A percentile compares a stretch with the other conserved stretches of the same genome.
These are phyloP conservation scores for Arge pagana DNA, from an alignment of 2,888 invertebrate species.

Conservation along the genomic window DNA sequence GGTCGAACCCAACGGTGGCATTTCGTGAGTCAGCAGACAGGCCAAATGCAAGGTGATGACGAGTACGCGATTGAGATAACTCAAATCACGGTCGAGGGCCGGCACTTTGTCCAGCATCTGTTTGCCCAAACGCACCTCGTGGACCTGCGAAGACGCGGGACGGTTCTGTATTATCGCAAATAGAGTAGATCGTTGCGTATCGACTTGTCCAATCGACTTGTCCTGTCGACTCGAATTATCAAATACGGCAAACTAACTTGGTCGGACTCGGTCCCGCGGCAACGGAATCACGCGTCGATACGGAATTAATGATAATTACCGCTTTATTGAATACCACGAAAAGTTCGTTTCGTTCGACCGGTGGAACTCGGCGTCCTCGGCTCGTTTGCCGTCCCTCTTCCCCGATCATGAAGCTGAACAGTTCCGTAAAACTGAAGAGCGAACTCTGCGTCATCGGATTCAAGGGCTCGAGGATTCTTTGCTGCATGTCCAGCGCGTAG, in stretches of 20 bases:
- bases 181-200: too few species aligned
- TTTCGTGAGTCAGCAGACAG: conserved; percentile 70
- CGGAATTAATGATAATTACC: conserved; percentile 57
- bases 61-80: conserved; percentile 81
- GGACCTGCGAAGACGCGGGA: conserved; percentile 61
- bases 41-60: conserved; percentile 86
- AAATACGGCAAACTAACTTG: too few species aligned
- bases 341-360: conserved; percentile 81
- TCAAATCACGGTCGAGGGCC: conserved; percentile 72
- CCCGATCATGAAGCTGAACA: conserved; percentile 92
- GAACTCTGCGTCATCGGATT: conserved; percentile 95
- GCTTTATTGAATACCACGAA: conserved; percentile 82
- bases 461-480: conserved; percentile 87
- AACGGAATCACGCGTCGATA: conserved; percentile 49
- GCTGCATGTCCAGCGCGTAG: conserved; percentile 96
- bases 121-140: conserved; percentile 72
- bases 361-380: conserved; percentile 75
- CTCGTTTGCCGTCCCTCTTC: conserved; percentile 76
- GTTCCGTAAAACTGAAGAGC: conserved; percentile 91
- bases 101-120: conserved; percentile 65
- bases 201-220: too few species aligned
- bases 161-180: too few species aligned
- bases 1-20: conserved; percentile 61
- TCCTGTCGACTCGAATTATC: too few species aligned
- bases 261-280: conserved; percentile 21